These are phyloP conservation scores for Drosophila micromelanica DNA, from an alignment of 1,140 invertebrate species.

Conservation along the genomic window DNA sequence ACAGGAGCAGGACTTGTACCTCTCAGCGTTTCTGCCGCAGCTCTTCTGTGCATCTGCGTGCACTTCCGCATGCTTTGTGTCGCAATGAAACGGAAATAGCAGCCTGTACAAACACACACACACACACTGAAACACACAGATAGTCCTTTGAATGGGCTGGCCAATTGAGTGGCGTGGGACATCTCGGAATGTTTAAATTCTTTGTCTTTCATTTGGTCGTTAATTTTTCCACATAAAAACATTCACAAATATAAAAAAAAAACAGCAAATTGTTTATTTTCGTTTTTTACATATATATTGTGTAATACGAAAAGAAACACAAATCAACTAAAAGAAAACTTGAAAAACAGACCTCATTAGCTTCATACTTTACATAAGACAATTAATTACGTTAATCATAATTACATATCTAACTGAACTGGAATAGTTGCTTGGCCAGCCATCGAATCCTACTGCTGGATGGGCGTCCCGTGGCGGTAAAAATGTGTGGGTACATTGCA, in stretches of 20 bases:
- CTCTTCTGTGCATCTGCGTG: constrained; percentile 33
- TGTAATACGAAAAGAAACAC: constrained; percentile 61
- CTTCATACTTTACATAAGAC: constrained; percentile 69
- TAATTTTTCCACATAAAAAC: constrained; percentile 6
- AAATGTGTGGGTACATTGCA: constrained; percentile 38
- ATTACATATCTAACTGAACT: constrained; percentile 62
- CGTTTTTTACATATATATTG: constrained; percentile 62
- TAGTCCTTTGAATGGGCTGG: constrained; percentile 8
- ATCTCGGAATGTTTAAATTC: constrained; percentile 5
- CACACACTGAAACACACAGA: background rate
- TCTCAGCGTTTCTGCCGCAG: constrained; percentile 12
- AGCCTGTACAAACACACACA: constrained; percentile 5
- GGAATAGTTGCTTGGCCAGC: constrained; percentile 58
- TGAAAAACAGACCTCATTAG: constrained; percentile 72
- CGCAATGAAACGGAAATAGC: constrained; percentile 43
- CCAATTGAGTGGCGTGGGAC: background rate
- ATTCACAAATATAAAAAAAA: constrained; percentile 15
- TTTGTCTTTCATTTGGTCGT: background rate
- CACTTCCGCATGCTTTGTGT: constrained; percentile 42
- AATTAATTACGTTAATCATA: constrained; percentile 67
- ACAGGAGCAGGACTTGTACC: constrained; percentile 6
- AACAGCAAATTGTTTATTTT: constrained; percentile 4
- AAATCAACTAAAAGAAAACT: constrained; percentile 52
- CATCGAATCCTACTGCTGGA: constrained; percentile 17
- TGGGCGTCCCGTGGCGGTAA: constrained; percentile 24